A percentile compares a stretch with the other conserved stretches of the same genome.
phyloP scores from a whole-genome alignment of 2,113 vertebrate species.

The Spheniscus mendiculus region DNA sequence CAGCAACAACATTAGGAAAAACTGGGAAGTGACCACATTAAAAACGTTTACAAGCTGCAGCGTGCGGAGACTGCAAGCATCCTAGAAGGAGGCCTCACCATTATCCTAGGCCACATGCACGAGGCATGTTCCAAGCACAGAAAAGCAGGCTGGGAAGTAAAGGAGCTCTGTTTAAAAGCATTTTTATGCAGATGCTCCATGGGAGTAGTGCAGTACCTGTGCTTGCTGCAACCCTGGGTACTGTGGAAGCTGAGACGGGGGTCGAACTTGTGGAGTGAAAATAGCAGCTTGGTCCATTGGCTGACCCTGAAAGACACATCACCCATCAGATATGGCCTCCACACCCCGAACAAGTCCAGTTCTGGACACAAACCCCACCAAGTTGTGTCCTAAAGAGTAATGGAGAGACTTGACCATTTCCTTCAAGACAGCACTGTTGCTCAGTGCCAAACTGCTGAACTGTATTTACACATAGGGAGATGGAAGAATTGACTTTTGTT shows the following conservation, averaged over 20 bases:
- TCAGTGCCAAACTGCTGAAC: not conserved
- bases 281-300: slow-evolving; percentile 71
- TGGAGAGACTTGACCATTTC: not conserved
- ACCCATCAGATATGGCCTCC: not conserved
- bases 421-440: not conserved
- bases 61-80: rapidly evolving
- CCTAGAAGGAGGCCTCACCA: not conserved
- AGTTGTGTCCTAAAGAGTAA: not conserved
- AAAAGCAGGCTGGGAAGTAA: not conserved
- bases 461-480: not conserved
- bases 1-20: not conserved
- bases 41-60: not conserved
- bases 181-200: rapidly evolving
- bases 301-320: slow-evolving; percentile 71
- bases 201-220: slow-evolving; percentile 60
- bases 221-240: slow-evolving; percentile 73
- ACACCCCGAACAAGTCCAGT: not conserved
- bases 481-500: not conserved
- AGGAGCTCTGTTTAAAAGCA: too few relatives aligned
- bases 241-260: slow-evolving; percentile 63
- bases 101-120: rapidly evolving
- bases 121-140: rapidly evolving
- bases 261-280: slow-evolving; percentile 65
- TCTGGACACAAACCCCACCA: not conserved
- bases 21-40: not conserved